These are phyloP conservation scores for Notarius lentiginosus DNA, from an alignment of 2,113 vertebrate genomes.

Conservation along the genomic window DNA sequence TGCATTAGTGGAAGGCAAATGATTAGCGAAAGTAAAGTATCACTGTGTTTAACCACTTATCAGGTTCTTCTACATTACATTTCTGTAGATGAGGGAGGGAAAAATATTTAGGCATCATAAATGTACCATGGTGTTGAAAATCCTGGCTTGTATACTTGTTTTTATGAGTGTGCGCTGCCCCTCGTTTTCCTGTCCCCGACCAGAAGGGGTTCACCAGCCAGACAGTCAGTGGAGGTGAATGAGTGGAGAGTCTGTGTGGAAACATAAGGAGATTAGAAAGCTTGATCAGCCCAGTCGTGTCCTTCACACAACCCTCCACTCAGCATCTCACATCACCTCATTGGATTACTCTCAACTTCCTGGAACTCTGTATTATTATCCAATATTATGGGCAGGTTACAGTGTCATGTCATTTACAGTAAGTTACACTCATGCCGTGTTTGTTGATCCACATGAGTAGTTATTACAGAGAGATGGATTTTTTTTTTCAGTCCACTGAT, in stretches of 20 bases:
- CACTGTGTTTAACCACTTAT: background rate
- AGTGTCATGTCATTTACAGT: background rate
- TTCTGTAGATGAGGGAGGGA: background rate
- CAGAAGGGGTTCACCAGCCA: background rate
- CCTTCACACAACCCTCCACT: slow-evolving; percentile 21
- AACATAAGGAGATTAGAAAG: slow-evolving; percentile 65
- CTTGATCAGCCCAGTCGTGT: slow-evolving; percentile 45
- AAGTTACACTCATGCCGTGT: background rate
- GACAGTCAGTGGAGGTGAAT: slow-evolving; percentile 44
- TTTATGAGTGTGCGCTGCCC: background rate
- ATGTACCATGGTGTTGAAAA: background rate
- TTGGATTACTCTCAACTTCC: slow-evolving; percentile 17
- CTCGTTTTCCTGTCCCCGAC: background rate
- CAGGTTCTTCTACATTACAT: background rate
- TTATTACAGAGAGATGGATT: background rate
- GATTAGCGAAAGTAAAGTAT: background rate
- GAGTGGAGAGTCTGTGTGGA: slow-evolving; percentile 48
- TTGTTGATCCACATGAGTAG: background rate
- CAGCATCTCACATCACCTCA: slow-evolving; percentile 17
- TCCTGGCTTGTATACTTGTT: background rate
- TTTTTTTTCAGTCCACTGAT: background rate
- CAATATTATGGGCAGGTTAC: slow-evolving; percentile 25
- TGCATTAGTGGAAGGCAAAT: background rate
- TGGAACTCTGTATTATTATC: slow-evolving; percentile 34
- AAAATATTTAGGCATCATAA: background rate